phyloP scores from a whole-genome alignment of 2,113 vertebrate species.

The Anoplopoma fimbria region DNA sequence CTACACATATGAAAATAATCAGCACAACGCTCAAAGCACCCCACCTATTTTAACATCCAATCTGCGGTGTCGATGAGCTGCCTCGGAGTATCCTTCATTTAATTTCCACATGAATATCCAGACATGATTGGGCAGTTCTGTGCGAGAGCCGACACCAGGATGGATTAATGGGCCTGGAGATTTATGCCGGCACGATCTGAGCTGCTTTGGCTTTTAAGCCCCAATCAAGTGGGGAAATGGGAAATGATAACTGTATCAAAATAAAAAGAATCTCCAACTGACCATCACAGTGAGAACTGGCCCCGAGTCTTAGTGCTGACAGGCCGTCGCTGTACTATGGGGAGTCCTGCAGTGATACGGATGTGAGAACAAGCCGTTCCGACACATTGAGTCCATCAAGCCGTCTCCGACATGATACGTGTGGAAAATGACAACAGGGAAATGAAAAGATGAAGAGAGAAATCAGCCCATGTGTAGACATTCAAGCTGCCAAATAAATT shows the following conservation, averaged over 20 bases:
- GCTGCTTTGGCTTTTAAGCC: constrained; percentile 87
- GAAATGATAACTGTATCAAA: constrained; percentile 83
- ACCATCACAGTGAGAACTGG: constrained; percentile 81
- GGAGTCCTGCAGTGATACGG: constrained; percentile 56
- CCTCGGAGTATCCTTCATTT: constrained; percentile 80
- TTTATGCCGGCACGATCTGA: constrained; percentile 86
- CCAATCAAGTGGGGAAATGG: constrained; percentile 84
- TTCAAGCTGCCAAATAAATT: constrained; percentile 66
- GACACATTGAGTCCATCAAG: constrained; percentile 75
- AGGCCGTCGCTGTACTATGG: constrained; percentile 60
- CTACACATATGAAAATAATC: constrained; percentile 61
- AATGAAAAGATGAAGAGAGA: constrained; percentile 66
- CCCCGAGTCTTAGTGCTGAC: constrained; percentile 55
- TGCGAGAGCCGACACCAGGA: constrained; percentile 72
- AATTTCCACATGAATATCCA: constrained; percentile 82
- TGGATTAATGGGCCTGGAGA: constrained; percentile 86
- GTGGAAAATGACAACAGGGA: constrained; percentile 75
- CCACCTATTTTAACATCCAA: constrained; percentile 72
- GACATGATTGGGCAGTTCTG: constrained; percentile 78
- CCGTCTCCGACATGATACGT: constrained; percentile 51
- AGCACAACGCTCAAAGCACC: constrained; percentile 57
- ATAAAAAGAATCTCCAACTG: constrained; percentile 84
- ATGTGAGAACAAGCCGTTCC: constrained; percentile 59
- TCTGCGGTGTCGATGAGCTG: constrained; percentile 63
- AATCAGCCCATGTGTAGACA: constrained; percentile 64